A percentile compares a stretch with the other conserved stretches of the same genome.
Conservation (phyloP, 2,113 vertebrate genomes). For the Thalassarche chlororhynchos region DNA sequence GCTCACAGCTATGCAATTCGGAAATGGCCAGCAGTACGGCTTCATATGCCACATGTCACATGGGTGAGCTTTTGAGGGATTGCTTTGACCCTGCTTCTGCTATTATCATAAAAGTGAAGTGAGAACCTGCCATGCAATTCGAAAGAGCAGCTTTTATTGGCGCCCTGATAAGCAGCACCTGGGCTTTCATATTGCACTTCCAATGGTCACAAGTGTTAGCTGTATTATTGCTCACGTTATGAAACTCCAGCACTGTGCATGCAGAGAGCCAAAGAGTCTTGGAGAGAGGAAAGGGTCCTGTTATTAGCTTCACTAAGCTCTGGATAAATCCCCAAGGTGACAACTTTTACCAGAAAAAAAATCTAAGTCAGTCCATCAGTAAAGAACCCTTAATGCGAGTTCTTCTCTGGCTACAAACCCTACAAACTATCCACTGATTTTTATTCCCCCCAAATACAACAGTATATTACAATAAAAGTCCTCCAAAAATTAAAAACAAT, state of each 20-base stretch:
- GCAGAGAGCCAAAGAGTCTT: background rate
- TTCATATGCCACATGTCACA: background rate
- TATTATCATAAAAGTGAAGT: background rate
- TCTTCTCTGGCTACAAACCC: constrained; percentile 1
- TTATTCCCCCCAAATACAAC: background rate
- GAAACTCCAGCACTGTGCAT: background rate
- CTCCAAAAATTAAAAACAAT: constrained; percentile 55
- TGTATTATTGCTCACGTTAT: constrained; percentile 8
- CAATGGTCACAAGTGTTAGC: background rate
- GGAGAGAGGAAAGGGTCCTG: background rate
- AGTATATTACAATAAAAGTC: constrained; percentile 55
- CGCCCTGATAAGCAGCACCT: background rate
- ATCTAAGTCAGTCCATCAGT: background rate
- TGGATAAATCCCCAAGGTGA: constrained; percentile 36
- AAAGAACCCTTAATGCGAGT: background rate
- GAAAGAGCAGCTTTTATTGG: background rate
- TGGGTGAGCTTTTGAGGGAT: background rate
- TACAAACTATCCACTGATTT: constrained; percentile 26
- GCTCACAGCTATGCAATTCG: background rate
- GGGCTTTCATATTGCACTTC: constrained; percentile 32
- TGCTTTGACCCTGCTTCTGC: background rate
- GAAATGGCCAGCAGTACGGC: background rate
- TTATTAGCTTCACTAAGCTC: background rate
- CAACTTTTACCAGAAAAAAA: background rate
- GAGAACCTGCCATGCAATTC: background rate